phyloP scores from a whole-genome alignment of 2,113 vertebrate species.

The Cettia cetti region DNA sequence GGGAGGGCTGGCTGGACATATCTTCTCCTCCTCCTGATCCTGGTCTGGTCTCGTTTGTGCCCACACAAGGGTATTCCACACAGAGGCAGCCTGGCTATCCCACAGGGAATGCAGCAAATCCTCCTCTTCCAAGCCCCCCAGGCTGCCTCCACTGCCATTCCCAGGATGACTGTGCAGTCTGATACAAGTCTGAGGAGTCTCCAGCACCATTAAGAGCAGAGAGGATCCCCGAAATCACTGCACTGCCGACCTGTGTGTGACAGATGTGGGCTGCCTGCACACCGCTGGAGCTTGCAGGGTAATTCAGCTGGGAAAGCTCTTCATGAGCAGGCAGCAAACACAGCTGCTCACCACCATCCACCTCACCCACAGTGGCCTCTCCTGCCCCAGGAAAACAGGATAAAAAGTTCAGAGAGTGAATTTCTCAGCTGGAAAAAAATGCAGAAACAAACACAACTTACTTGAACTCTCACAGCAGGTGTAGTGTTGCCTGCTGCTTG shows the following conservation, averaged over 20 bases:
- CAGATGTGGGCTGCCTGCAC: rapidly evolving
- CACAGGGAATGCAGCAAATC: neutral
- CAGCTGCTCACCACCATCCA: rapidly evolving
- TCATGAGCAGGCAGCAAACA: neutral
- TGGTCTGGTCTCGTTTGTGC: neutral
- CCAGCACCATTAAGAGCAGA: neutral
- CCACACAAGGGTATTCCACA: rapidly evolving
- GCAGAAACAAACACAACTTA: conserved; percentile 43
- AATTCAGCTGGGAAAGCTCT: neutral
- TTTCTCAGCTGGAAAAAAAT: conserved; percentile 34
- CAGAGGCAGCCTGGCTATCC: neutral
- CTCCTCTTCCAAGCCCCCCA: neutral
- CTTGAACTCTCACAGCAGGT: conserved; percentile 26
- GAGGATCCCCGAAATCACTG: rapidly evolving
- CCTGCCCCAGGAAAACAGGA: neutral
- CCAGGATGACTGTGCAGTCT: neutral
- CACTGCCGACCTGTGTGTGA: rapidly evolving
- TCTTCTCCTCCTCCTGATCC: neutral
- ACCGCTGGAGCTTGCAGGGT: neutral
- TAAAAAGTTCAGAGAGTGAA: neutral
- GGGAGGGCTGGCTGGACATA: neutral
- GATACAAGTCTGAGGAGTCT: neutral
- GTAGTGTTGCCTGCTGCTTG: neutral
- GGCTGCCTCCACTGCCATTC: neutral
- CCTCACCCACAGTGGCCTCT: neutral